Conservation (phyloP, 2,888 invertebrate genomes). For the Agriotes lineatus region DNA sequence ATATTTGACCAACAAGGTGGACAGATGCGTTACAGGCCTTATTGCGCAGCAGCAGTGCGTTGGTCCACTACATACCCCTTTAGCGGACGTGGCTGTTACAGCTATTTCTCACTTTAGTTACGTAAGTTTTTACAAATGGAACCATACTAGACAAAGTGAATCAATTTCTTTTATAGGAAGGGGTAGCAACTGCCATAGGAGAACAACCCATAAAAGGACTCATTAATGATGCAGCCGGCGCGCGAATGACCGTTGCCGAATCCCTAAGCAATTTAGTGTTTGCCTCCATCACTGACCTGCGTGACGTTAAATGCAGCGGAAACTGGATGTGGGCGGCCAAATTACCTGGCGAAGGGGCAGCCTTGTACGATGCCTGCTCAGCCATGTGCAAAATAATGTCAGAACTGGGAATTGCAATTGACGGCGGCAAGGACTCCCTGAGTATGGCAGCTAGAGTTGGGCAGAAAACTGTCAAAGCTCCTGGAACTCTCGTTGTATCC, state of each 20-base stretch:
- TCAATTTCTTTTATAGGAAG: conserved; percentile 67
- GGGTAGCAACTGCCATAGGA: conserved; percentile 95
- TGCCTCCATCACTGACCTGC: conserved; percentile 73
- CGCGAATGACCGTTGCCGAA: conserved; percentile 94
- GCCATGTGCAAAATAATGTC: conserved; percentile 91
- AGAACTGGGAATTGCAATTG: conserved; percentile 83
- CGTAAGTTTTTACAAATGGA: too few species aligned
- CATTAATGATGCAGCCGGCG: conserved; percentile 86
- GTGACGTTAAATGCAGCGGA: conserved; percentile 98
- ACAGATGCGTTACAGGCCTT: conserved; percentile 94
- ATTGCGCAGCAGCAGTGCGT: conserved; percentile 99
- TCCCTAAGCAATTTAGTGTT: conserved; percentile 92
- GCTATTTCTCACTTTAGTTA: conserved; percentile 87
- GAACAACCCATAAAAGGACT: conserved; percentile 97
- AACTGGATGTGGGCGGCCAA: conserved; percentile 99
- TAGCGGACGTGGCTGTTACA: conserved; percentile 93
- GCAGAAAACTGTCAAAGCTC: conserved; percentile 77
- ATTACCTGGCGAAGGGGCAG: conserved; percentile 91
- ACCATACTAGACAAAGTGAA: too few species aligned
- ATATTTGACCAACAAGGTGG: conserved; percentile 95
- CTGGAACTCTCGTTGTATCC: conserved; percentile 95
- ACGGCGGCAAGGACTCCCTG: conserved; percentile 97
- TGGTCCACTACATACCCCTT: conserved; percentile 95
- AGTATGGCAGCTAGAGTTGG: conserved; percentile 95
- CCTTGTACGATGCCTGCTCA: conserved; percentile 86